Percentiles rank a stretch among this genome's conserved stretches.
These are phyloP conservation scores for Uloborus diversus DNA, from an alignment of 1,140 invertebrate species.

Conservation along the genomic window DNA sequence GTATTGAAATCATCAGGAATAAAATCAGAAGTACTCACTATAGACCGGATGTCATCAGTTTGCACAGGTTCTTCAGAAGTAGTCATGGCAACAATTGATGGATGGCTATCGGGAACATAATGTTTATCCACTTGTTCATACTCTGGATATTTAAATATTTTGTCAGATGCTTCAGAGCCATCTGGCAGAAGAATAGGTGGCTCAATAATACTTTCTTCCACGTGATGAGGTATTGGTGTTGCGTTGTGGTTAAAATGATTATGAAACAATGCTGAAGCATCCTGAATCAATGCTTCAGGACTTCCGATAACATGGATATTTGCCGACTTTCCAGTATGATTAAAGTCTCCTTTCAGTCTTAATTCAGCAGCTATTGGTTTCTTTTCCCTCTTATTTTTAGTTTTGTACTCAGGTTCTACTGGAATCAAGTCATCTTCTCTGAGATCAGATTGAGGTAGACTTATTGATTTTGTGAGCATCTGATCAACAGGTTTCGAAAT, in stretches of 20 bases:
- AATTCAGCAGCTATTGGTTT: slow-evolving; percentile 17
- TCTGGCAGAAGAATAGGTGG: slow-evolving; percentile 50
- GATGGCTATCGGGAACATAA: neutral
- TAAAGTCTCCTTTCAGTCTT: slow-evolving; percentile 12
- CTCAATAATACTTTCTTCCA: slow-evolving; percentile 49
- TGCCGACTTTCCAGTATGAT: neutral
- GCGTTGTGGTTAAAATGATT: slow-evolving; percentile 33
- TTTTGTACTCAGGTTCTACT: slow-evolving; percentile 8
- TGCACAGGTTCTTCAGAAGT: neutral
- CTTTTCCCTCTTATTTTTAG: slow-evolving; percentile 44
- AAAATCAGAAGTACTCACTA: neutral
- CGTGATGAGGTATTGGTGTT: neutral
- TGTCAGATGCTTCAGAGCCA: neutral
- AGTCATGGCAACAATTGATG: neutral
- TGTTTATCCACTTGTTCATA: slow-evolving; percentile 52
- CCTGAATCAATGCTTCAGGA: slow-evolving; percentile 44
- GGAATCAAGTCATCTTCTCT: slow-evolving; percentile 35
- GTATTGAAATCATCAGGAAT: neutral
- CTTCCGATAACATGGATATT: slow-evolving; percentile 34
- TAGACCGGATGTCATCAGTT: neutral
- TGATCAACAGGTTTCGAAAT: neutral
- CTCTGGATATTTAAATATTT: slow-evolving; percentile 46
- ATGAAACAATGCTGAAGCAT: slow-evolving; percentile 22
- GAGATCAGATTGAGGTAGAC: slow-evolving; percentile 14
- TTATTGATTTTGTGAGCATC: neutral